These are phyloP conservation scores for Acanthaster planci DNA, from an alignment of 35 echinoderm and acorn worm species.

Conservation along the genomic window DNA sequence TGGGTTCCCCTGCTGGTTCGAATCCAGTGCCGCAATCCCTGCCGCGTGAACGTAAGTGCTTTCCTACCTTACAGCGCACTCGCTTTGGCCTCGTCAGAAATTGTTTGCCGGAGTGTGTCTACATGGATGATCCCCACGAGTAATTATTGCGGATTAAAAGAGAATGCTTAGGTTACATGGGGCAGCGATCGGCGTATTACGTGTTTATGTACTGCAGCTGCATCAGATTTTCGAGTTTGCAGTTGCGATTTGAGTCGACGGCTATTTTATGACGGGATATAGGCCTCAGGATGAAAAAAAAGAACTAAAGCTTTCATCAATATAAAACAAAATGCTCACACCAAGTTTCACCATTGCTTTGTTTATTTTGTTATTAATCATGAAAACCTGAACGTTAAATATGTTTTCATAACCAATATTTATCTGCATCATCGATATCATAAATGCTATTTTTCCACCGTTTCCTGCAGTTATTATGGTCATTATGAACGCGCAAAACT, in stretches of 20 bases:
- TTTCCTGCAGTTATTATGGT: too few relatives aligned
- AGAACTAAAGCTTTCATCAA: too few relatives aligned
- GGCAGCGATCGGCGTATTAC: neutral
- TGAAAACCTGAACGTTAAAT: too few relatives aligned
- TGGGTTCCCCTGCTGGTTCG: neutral
- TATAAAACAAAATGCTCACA: too few relatives aligned
- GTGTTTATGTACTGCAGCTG: neutral
- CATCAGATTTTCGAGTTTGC: neutral
- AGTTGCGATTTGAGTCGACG: neutral
- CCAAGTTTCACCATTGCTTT: too few relatives aligned
- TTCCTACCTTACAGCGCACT: slow-evolving; percentile 2
- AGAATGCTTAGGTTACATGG: neutral
- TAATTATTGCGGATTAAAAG: slow-evolving; percentile 12
- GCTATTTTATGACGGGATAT: too few relatives aligned
- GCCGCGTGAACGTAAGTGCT: slow-evolving; percentile 9
- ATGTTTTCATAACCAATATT: too few relatives aligned
- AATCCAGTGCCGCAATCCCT: neutral
- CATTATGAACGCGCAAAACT: too few relatives aligned
- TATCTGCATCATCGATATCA: too few relatives aligned
- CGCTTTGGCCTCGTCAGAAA: neutral
- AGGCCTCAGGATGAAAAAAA: too few relatives aligned
- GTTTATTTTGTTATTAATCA: too few relatives aligned
- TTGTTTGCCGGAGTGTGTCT: neutral
- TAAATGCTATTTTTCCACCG: too few relatives aligned
- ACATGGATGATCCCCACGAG: neutral